phyloP scores from a whole-genome alignment of 2,797 vertebrate genomes.

The Arrhamphus sclerolepis region DNA sequence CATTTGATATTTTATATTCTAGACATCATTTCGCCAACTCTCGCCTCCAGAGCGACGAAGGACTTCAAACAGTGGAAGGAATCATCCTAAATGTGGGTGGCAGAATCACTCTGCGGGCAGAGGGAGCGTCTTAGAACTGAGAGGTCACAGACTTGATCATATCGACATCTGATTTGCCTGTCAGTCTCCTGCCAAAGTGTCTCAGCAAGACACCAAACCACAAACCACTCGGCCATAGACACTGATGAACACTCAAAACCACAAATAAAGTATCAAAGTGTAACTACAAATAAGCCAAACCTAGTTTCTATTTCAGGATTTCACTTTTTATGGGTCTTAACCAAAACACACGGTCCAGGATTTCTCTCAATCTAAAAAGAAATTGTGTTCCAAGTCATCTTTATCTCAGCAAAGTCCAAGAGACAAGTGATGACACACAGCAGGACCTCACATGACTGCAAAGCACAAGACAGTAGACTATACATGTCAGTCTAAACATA shows the following conservation, averaged over 20 bases:
- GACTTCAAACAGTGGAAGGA: conserved; percentile 49
- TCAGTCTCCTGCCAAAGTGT: conserved; percentile 32
- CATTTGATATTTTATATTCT: conserved; percentile 63
- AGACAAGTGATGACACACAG: conserved; percentile 22
- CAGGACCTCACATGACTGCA: conserved; percentile 23
- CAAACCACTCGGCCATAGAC: conserved; percentile 18
- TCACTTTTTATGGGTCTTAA: conserved; percentile 1
- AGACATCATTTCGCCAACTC: conserved; percentile 34
- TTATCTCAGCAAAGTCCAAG: conserved; percentile 18
- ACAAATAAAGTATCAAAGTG: conserved; percentile 4
- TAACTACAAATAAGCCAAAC: conserved; percentile 7
- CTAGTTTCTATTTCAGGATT: conserved; percentile 16
- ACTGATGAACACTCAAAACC: conserved; percentile 14
- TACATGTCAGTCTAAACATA: conserved; percentile 57
- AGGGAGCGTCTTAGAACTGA: conserved; percentile 22
- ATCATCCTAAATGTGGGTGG: conserved; percentile 52
- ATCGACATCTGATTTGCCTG: conserved; percentile 44
- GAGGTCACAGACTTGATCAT: conserved; percentile 43
- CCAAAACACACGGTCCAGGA: conserved; percentile 8
- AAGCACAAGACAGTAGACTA: conserved; percentile 54
- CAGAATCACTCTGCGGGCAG: conserved; percentile 41
- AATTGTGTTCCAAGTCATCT: conserved; percentile 1
- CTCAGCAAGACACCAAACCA: conserved; percentile 13
- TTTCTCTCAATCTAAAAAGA: conserved; percentile 8
- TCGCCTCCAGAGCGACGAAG: conserved; percentile 9